Evolutionary conservation across 2,113 vertebrate species (phyloP).

Genomic region (Strix aluco): DNA sequence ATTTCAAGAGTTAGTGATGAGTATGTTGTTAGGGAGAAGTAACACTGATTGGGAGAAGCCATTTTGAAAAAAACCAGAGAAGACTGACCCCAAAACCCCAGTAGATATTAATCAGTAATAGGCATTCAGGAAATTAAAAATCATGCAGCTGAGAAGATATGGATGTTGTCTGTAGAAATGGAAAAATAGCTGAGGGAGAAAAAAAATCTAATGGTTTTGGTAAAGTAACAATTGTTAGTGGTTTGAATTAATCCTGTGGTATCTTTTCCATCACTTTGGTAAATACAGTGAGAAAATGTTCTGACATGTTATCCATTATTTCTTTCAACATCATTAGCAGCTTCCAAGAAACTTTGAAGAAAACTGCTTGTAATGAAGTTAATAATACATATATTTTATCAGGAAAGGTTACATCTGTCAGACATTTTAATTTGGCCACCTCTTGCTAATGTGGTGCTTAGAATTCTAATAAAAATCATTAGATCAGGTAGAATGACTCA

Average conservation of each 20-base stretch:
- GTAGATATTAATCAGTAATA: background rate
- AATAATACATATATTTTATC: constrained; percentile 17
- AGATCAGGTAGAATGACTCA: constrained; percentile 46
- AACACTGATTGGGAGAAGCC: background rate
- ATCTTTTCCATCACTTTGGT: background rate
- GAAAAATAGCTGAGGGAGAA: background rate
- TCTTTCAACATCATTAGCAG: background rate
- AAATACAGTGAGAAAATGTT: background rate
- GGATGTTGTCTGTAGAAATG: background rate
- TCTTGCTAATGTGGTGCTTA: background rate
- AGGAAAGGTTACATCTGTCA: constrained; percentile 13
- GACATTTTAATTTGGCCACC: constrained; percentile 28
- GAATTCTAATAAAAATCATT: constrained; percentile 42
- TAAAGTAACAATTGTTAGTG: background rate
- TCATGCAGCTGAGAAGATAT: background rate
- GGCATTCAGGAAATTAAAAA: background rate
- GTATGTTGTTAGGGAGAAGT: background rate
- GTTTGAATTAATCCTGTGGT: background rate
- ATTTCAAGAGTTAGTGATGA: background rate
- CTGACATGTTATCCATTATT: background rate
- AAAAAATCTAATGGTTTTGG: background rate
- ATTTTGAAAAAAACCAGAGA: background rate
- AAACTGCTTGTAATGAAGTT: constrained; percentile 12
- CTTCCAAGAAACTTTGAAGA: background rate
- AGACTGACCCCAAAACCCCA: rapidly evolving